A percentile compares a stretch with the other conserved stretches of the same genome.
phyloP scores from a whole-genome alignment of 2,888 invertebrate genomes.

The Pollenia labialis region DNA sequence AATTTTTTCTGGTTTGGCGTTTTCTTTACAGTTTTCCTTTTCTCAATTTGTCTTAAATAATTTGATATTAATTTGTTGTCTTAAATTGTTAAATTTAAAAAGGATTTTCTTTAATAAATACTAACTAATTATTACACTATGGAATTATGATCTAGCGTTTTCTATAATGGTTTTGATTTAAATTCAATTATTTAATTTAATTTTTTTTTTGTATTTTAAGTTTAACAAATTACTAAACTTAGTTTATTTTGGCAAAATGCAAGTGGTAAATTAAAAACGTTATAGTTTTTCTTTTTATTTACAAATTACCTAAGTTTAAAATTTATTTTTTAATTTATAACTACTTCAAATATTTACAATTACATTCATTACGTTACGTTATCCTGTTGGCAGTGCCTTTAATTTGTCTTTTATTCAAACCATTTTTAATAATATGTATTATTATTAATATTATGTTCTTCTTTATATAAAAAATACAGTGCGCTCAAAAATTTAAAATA shows the following conservation, averaged over 20 bases:
- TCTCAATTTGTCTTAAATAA: constrained; percentile 14
- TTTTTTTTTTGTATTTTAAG: not conserved
- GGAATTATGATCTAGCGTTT: constrained; percentile 15
- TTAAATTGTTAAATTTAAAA: constrained; percentile 18
- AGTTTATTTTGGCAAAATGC: constrained; percentile 73
- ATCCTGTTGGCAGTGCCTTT: constrained; percentile 68
- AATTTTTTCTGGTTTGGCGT: constrained; percentile 75
- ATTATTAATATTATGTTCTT: not conserved
- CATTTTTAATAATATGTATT: constrained; percentile 13
- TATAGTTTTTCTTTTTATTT: constrained; percentile 28
- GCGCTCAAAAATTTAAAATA: not conserved
- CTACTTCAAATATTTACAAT: constrained; percentile 47
- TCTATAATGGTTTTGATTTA: constrained; percentile 18
- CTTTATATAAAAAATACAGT: not conserved
- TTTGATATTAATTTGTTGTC: constrained; percentile 13
- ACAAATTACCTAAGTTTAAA: constrained; percentile 18
- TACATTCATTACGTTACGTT: constrained; percentile 40
- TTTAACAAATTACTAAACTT: constrained; percentile 65
- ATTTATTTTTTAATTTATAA: not conserved
- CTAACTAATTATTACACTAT: constrained; percentile 40
- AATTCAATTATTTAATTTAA: constrained; percentile 18
- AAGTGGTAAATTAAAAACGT: constrained; percentile 51
- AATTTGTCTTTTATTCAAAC: constrained; percentile 42
- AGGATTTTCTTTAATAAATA: not conserved
- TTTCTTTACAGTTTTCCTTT: constrained; percentile 77